These are phyloP conservation scores for Pseudomyrmex sp. DNA, from an alignment of 1,140 invertebrate species.

Conservation along the genomic window DNA sequence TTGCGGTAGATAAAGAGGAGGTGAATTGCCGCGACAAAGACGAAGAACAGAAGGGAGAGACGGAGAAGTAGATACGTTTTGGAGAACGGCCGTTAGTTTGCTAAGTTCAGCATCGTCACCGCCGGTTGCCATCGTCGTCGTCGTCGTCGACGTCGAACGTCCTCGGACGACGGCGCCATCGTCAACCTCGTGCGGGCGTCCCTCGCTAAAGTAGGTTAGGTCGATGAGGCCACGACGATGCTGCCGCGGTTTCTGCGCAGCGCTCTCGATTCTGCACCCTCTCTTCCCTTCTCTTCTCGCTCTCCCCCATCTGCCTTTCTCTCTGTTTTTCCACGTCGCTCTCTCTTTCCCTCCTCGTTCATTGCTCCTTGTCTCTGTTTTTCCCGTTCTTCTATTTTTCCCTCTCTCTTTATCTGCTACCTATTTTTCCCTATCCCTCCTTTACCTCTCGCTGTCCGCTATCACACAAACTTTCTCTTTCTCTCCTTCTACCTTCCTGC, in stretches of 20 bases:
- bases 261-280: conserved; percentile 74
- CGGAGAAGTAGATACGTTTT: conserved; percentile 57
- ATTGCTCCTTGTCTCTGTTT: neutral
- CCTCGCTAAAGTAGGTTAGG: conserved; percentile 80
- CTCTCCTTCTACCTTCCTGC: neutral
- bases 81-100: conserved; percentile 68
- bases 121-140: conserved; percentile 17
- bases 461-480: conserved; percentile 5
- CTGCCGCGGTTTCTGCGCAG: conserved; percentile 78
- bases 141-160: conserved; percentile 48
- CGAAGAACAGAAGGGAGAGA: neutral
- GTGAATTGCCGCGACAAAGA: neutral
- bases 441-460: neutral
- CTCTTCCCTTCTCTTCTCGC: neutral
- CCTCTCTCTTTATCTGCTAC: neutral
- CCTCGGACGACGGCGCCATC: conserved; percentile 71
- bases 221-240: conserved; percentile 80
- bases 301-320: neutral
- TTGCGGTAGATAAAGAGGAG: neutral
- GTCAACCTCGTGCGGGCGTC: conserved; percentile 72
- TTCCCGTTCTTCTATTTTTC: neutral
- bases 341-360: neutral
- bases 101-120: conserved; percentile 69
- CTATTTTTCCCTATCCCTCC: neutral
- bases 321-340: neutral